Base-by-base conservation (phyloP, 2,113 vertebrate genomes). In the Sinocyclocheilus grahami region DNA sequence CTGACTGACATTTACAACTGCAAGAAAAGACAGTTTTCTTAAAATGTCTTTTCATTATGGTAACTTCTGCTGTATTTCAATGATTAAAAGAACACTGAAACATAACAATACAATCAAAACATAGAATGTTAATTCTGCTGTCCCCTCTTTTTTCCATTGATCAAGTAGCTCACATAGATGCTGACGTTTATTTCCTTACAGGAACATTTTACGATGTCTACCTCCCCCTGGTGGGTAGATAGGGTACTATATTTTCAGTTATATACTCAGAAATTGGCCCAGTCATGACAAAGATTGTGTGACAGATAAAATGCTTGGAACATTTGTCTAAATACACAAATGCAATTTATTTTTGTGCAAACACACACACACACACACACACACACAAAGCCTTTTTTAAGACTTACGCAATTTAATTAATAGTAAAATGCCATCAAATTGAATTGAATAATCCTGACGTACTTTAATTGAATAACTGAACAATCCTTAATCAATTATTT, bases 151-250 rank as follows among this genome's bases (percentile, higher is more conserved):
- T 67, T 76, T 76, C 18, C 20, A 24, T 7, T 46, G 18, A 39
- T 33, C 27, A 39, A 3, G 4, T 18, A 72, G 69, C 33, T 72
- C 33, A 11, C 3, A 5, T 37, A 22, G 9, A 37, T 72, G 9
- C 1, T 0, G 7, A 72, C 22, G 18, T 72, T 18, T 11, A 39
- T 20, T 11, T 4, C 69, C 65, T 3, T 20, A 4, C 69, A 42
- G 18, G 87, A 87, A 82, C 69, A 89, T 95, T 92, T 94, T 85
- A 83, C 91, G 94, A 89, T 89, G 76, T 33, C 33, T 72, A 90
- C 51, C 24, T 60, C 84, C 86, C 39, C 27, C 88, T 87, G 65
- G 74, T 86, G 88, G 53, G 27, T 37, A 71, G 18, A 71, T 37
- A 37, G 18, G 30, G 3, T 71, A 71, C 20, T 20, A 71, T 20